phyloP scores from a whole-genome alignment of 2,888 invertebrate species.

The Melanotus villosus region DNA sequence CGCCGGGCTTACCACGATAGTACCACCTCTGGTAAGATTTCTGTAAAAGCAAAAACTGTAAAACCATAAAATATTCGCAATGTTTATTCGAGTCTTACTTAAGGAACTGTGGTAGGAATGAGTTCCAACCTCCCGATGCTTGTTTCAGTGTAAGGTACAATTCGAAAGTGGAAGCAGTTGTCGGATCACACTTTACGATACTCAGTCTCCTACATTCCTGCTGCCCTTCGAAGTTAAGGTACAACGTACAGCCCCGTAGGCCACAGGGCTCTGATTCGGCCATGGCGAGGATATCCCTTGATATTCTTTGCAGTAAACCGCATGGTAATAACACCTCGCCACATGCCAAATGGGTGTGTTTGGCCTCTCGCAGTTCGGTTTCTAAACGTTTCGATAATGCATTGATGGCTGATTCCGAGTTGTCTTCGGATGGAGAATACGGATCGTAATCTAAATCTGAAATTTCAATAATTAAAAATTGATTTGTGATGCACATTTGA shows the following conservation, averaged over 20 bases:
- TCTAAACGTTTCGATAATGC: slow-evolving; percentile 84
- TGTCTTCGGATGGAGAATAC: slow-evolving; percentile 58
- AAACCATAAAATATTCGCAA: slow-evolving; percentile 33
- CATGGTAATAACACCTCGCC: slow-evolving; percentile 90
- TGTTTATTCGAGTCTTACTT: slow-evolving; percentile 75
- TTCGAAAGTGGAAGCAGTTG: slow-evolving; percentile 91
- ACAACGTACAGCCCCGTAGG: slow-evolving; percentile 87
- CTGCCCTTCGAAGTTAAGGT: slow-evolving; percentile 85
- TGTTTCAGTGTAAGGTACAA: slow-evolving; percentile 89
- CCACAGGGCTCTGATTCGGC: slow-evolving; percentile 94
- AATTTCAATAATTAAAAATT: too few species aligned
- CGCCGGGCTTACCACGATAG: slow-evolving; percentile 90
- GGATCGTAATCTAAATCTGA: slow-evolving; percentile 65
- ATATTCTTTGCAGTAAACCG: slow-evolving; percentile 84
- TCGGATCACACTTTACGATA: slow-evolving; percentile 87
- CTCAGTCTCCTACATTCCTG: slow-evolving; percentile 79
- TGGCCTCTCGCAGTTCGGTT: slow-evolving; percentile 84
- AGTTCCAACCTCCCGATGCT: slow-evolving; percentile 88
- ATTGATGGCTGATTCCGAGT: slow-evolving; percentile 70
- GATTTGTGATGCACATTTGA: too few species aligned
- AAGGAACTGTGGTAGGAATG: slow-evolving; percentile 88
- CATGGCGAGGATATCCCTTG: slow-evolving; percentile 84
- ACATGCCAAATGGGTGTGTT: slow-evolving; percentile 84
- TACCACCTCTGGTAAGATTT: slow-evolving; percentile 88
- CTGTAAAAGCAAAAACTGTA: slow-evolving; percentile 69